phyloP scores from a whole-genome alignment of 2,113 vertebrate species.

The Epinephelus cyanopodus region DNA sequence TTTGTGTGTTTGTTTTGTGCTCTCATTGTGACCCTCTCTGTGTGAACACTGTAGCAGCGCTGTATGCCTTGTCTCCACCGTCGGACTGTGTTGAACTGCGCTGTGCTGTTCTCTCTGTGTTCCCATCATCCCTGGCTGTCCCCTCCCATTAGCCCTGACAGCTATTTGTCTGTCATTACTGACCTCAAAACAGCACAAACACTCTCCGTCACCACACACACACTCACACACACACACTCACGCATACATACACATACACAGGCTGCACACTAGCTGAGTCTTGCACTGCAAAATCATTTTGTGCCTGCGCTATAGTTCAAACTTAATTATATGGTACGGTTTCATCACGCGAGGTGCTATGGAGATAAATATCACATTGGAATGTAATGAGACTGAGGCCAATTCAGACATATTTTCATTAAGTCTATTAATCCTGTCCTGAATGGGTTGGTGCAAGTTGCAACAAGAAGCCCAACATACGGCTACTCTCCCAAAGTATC shows the following conservation, averaged over 20 bases:
- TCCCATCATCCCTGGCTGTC: constrained; percentile 71
- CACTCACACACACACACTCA: constrained; percentile 15
- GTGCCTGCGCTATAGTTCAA: constrained; percentile 40
- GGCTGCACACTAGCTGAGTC: constrained; percentile 21
- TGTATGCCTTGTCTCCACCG: constrained; percentile 45
- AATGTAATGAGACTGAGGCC: constrained; percentile 53
- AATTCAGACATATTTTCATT: constrained; percentile 62
- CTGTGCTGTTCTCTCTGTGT: constrained; percentile 58
- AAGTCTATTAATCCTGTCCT: constrained; percentile 50
- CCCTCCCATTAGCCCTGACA: constrained; percentile 76
- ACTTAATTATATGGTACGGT: constrained; percentile 52
- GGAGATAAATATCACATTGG: constrained; percentile 56
- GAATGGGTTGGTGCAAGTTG: constrained; percentile 49
- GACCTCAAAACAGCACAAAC: constrained; percentile 82
- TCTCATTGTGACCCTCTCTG: constrained; percentile 55
- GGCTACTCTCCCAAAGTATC: constrained; percentile 32
- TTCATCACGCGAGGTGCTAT: constrained; percentile 13
- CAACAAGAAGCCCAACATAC: constrained; percentile 34
- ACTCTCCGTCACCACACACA: constrained; percentile 62
- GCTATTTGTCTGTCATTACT: constrained; percentile 80
- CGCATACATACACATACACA: constrained; percentile 11
- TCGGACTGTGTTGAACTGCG: constrained; percentile 38
- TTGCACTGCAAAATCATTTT: constrained; percentile 58
- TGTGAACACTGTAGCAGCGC: constrained; percentile 26
- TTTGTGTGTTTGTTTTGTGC: constrained; percentile 45